Conservation (phyloP, 2,888 invertebrate species). For the Amphimallon solstitiale region DNA sequence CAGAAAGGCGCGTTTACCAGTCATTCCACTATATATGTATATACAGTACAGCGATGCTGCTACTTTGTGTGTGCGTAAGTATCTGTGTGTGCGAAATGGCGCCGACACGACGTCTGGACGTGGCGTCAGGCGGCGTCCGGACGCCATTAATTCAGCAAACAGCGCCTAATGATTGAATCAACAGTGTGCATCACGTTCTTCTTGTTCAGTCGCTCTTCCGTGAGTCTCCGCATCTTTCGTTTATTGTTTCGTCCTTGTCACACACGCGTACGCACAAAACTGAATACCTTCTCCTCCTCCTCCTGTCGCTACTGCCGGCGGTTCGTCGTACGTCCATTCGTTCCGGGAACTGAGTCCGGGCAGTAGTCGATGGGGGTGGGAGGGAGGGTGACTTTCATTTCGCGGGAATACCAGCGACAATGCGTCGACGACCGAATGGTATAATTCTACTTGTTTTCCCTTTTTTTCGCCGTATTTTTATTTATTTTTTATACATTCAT, state of each 20-base stretch:
- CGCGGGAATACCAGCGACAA: constrained; percentile 7
- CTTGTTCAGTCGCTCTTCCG: constrained; percentile 13
- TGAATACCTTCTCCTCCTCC: too few species aligned
- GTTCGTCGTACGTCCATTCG: too few species aligned
- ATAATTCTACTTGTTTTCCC: neutral
- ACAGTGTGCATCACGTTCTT: constrained; percentile 56
- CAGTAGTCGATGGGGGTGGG: neutral
- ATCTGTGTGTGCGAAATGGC: constrained; percentile 48
- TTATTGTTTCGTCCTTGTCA: neutral
- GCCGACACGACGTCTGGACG: constrained; percentile 50
- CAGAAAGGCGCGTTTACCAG: neutral
- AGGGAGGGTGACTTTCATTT: neutral
- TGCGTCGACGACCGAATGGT: neutral
- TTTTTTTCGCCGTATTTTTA: neutral
- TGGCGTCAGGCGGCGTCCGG: constrained; percentile 61
- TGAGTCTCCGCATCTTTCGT: neutral
- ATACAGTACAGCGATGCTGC: too few species aligned
- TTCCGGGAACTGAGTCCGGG: neutral
- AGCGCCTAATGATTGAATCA: constrained; percentile 65
- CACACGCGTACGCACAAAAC: neutral
- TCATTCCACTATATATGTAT: too few species aligned
- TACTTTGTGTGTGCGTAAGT: constrained; percentile 44
- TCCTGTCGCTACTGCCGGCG: neutral
- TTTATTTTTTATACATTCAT: neutral
- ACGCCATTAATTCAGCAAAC: constrained; percentile 64